These are phyloP conservation scores for Agrypnia vestita DNA, from an alignment of 1,140 invertebrate species.

Conservation along the genomic window DNA sequence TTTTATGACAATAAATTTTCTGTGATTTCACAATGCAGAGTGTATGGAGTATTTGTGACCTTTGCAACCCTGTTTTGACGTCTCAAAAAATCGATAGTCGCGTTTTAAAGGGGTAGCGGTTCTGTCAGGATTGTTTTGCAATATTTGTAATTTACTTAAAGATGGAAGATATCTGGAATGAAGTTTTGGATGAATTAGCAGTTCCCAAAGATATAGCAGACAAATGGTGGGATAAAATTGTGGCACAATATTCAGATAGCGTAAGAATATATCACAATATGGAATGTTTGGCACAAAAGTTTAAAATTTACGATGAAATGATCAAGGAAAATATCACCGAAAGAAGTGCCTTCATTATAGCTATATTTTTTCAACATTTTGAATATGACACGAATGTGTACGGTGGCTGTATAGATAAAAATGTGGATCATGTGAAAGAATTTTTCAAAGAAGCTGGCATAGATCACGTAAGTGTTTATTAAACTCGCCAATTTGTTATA, in stretches of 20 bases:
- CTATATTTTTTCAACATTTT: slow-evolving; percentile 59
- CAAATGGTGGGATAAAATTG: slow-evolving; percentile 56
- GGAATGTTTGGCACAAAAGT: slow-evolving; percentile 52
- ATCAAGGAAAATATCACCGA: slow-evolving; percentile 55
- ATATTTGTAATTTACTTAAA: slow-evolving; percentile 2
- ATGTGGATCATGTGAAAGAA: slow-evolving; percentile 55
- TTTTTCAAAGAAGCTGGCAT: slow-evolving; percentile 59
- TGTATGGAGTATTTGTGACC: slow-evolving; percentile 3
- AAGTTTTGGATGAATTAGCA: slow-evolving; percentile 45
- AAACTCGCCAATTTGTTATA: too few species aligned
- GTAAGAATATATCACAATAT: slow-evolving; percentile 56
- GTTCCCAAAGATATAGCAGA: slow-evolving; percentile 54
- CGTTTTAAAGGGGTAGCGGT: slow-evolving; percentile 13
- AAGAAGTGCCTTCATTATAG: slow-evolving; percentile 55
- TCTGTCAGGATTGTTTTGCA: slow-evolving; percentile 12
- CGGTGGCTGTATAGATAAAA: slow-evolving; percentile 57
- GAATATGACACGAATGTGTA: slow-evolving; percentile 58
- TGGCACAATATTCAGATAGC: slow-evolving; percentile 51
- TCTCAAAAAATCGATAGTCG: slow-evolving; percentile 48
- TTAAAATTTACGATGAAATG: slow-evolving; percentile 52
- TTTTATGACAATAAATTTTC: background rate
- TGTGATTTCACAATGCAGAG: background rate
- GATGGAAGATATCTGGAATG: slow-evolving; percentile 58
- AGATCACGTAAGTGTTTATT: slow-evolving; percentile 44
- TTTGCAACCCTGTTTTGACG: slow-evolving; percentile 48